A percentile compares a stretch with the other conserved stretches of the same genome.
Conservation (phyloP, 2,113 vertebrate species). For the Carassius auratus region DNA sequence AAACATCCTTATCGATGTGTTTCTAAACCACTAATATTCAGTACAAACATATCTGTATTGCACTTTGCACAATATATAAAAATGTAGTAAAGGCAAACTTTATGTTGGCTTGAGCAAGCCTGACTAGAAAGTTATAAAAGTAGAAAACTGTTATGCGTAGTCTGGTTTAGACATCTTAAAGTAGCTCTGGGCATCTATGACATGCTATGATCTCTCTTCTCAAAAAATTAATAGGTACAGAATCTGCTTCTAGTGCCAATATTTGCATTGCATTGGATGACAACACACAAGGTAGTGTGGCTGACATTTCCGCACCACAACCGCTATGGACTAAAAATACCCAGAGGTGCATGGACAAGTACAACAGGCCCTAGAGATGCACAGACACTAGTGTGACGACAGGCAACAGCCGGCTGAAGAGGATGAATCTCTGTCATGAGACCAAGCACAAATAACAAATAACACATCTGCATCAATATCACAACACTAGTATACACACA, state of each 20-base stretch:
- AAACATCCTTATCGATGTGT: no score
- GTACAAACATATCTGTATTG: no score
- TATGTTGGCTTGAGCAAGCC: no score
- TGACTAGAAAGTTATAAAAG: no score
- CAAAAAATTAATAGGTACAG: background rate
- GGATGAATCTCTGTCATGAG: background rate
- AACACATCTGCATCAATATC: background rate
- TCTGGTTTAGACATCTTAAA: no score
- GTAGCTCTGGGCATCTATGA: no score
- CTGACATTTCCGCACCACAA: slow-evolving; percentile 19
- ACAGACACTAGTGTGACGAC: background rate
- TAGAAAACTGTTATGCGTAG: no score
- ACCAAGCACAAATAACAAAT: background rate
- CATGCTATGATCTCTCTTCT: background rate
- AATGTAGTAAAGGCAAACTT: no score
- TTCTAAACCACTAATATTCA: no score
- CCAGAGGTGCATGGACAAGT: background rate
- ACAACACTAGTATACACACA: background rate
- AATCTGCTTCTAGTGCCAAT: background rate
- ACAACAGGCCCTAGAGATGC: background rate
- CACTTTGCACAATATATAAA: no score
- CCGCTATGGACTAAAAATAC: slow-evolving; percentile 15
- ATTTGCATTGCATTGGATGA: background rate
- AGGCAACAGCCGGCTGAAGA: slow-evolving; percentile 6
- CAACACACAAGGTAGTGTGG: background rate